Percentiles rank a stretch among this genome's conserved stretches.
These are phyloP conservation scores for Drosophila repletoides DNA, from an alignment of 1,140 invertebrate species.

Conservation along the genomic window DNA sequence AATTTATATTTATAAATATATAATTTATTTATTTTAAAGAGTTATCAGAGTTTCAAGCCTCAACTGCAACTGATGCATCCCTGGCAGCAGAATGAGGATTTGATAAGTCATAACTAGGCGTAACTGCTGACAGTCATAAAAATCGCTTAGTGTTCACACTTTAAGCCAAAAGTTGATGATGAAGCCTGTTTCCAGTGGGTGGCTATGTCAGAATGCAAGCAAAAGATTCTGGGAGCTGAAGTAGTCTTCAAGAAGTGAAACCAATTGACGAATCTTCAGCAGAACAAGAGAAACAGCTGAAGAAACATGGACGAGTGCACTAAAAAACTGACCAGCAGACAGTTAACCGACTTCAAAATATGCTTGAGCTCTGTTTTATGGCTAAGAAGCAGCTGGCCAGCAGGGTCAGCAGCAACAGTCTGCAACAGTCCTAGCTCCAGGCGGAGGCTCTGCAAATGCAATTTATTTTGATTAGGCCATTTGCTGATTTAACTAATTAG, in stretches of 20 bases:
- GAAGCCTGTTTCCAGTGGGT: conserved; percentile 34
- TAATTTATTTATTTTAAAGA: too few species aligned
- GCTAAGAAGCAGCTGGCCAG: conserved; percentile 33
- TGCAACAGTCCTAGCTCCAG: conserved; percentile 4
- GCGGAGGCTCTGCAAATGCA: conserved; percentile 42
- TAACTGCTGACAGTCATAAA: conserved; percentile 61
- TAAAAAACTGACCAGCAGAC: conserved; percentile 55
- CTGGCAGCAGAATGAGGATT: conserved; percentile 29
- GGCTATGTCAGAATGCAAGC: background rate
- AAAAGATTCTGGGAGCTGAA: background rate
- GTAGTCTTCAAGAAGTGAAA: conserved; percentile 45
- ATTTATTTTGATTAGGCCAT: conserved; percentile 75
- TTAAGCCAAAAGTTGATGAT: background rate
- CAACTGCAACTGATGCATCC: background rate
- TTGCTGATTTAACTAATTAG: conserved; percentile 78
- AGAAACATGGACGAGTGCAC: conserved; percentile 33
- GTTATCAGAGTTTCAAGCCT: too few species aligned
- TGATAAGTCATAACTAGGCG: conserved; percentile 77
- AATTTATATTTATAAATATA: too few species aligned
- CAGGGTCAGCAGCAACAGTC: conserved; percentile 13
- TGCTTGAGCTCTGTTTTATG: conserved; percentile 61
- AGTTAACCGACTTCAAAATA: conserved; percentile 77
- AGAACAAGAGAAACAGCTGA: background rate
- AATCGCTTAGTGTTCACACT: conserved; percentile 13
- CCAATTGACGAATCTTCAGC: conserved; percentile 40